Base-by-base conservation (phyloP, 2,888 invertebrate species). In the Hypomecis punctinalis region DNA sequence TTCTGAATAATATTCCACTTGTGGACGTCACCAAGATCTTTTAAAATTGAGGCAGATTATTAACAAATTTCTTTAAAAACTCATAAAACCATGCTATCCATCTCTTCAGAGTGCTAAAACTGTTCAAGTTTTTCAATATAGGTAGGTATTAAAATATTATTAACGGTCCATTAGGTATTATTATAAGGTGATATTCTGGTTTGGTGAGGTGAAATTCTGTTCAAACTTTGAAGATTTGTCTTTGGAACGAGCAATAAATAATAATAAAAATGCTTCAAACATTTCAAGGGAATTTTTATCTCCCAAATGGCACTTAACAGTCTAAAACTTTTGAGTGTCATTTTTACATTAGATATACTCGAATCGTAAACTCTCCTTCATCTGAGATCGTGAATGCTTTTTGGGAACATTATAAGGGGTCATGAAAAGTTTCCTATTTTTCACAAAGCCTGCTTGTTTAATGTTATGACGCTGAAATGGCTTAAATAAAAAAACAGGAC, bases 1-100 rank as follows among this genome's bases (percentile, higher is more conserved):
- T n/a, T n/a, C n/a, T n/a, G n/a, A n/a, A n/a, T n/a, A n/a, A n/a
- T n/a, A n/a, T n/a, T n/a, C n/a, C n/a, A n/a, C n/a, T n/a, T n/a
- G n/a, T n/a, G n/a, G n/a, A n/a, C n/a, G n/a, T 68, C 71, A 72
- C 61, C 68, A 74, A 37, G 23, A 49, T 71, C 69, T 52, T 36
- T 8, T 39, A 35, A n/a, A n/a, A n/a, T n/a, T 37, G 11, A 43
- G 3, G 35, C 5, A 39, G 11, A 39, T 40, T 9, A 52, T 40
- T 52, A 23, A 11, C 39, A 23, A 52, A 11, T 49, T 40, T 40
- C 23, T 23, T 49, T 37, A 36, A 11, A 43, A 42, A 42, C 11
- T 37, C 23, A 48, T 54, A 48, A 48, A 48, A 54, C 13, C 11
- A 11, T 11, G 13, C 23, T 6, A 45, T 61, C 39, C 42, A 58